Evolutionary conservation across 2,797 vertebrate species (phyloP), one percentile per base, ranked within the genome.

Genomic region (Sebastes aleutianus): DNA sequence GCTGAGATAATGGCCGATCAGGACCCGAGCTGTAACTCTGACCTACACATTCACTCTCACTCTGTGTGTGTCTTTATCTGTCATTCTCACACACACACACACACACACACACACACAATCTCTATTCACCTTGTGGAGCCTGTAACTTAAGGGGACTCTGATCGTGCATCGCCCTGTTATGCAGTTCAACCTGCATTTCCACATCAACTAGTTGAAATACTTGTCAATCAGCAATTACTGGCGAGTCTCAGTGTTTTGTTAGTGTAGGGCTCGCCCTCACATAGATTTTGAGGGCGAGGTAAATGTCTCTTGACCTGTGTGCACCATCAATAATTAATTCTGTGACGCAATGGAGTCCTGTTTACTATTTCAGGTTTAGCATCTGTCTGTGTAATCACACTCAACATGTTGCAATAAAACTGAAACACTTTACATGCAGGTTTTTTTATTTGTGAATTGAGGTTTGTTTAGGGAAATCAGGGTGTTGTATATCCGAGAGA

Each of bases 1-100:
- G 92, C 92, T 92, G 92, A 94, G 93, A 92, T 95, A 95, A 95
- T 94, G 93, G 94, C 94, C 92, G 94, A 93, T 94, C 92, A 86
- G 85, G 88, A 88, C 88, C 81, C 53, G 81, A 82, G 89, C 82
- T 84, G 85, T 71, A 90, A 91, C 91, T 93, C 91, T 92, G 89
- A 92, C 92, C 90, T 78, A 70, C 79, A 80, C 84, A 50, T 57
- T 29, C 57, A 1, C 58, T 7, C 32, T 54, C 34, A 5, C 72
- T 9, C 47, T 63, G 27, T 31, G 31, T 31, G 26, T 34, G 36
- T 65, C 58, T 86, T 74, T 85, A 61, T 87, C 79, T 61, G 56
- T 34, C 26, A 59, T 59, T 79, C 24, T 66, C 26, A 11, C 20
- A 1, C 24, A 20, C 14, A 36, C n/a, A 66, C n/a, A 27, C 78